Evolutionary conservation across 2,797 vertebrate genomes (phyloP).

Genomic region (Diglossa cyanea): DNA sequence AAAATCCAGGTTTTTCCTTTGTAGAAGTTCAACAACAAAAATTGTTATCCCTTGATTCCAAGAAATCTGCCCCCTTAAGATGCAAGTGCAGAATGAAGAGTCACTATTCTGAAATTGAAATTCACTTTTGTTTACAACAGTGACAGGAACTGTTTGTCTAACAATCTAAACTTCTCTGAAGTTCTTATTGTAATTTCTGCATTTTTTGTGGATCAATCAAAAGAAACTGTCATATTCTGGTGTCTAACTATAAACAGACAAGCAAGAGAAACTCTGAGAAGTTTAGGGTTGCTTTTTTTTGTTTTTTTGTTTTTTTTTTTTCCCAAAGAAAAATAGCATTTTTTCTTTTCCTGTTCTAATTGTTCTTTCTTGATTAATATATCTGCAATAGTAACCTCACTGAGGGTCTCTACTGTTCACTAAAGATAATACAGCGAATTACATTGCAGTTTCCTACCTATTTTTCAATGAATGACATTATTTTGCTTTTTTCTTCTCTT

Average conservation of each 20-base stretch:
- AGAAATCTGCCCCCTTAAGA: not conserved
- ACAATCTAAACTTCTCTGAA: not conserved
- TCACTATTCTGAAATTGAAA: not conserved
- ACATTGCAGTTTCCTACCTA: not conserved
- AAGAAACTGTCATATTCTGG: not conserved
- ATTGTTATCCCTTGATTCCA: not conserved
- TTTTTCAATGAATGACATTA: not conserved
- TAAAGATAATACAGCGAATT: not conserved
- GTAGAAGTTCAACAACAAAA: not conserved
- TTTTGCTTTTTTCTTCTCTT: not conserved
- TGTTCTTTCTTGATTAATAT: not conserved
- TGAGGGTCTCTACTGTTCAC: conserved; percentile 14
- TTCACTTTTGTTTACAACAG: not conserved
- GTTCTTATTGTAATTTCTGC: not conserved
- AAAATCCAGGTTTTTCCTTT: not conserved
- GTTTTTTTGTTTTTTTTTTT: too few species aligned
- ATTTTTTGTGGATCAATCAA: not conserved
- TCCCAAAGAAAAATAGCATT: not conserved
- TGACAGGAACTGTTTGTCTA: not conserved
- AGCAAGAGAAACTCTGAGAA: not conserved
- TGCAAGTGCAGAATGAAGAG: not conserved
- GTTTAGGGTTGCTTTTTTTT: too few species aligned
- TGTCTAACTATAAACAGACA: not conserved
- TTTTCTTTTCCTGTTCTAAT: not conserved
- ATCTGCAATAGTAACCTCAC: not conserved